phyloP scores from a whole-genome alignment of 2,797 vertebrate genomes.

The Anguilla obscura region DNA sequence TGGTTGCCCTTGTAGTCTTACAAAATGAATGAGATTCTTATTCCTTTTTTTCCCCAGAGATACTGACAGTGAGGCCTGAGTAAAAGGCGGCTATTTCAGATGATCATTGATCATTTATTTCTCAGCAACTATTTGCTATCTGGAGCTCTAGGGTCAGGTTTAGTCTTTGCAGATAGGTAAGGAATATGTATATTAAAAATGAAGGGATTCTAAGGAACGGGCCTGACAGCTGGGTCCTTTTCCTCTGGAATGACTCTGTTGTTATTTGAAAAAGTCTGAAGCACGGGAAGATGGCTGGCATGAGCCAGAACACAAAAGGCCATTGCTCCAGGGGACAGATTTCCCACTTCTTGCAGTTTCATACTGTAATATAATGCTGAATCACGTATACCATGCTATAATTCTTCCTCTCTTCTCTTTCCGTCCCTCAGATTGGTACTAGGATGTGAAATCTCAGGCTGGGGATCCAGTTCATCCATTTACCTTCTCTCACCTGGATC shows the following conservation, averaged over 20 bases:
- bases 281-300: neutral
- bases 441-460: slow-evolving; percentile 41
- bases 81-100: no score
- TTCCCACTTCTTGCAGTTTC: neutral
- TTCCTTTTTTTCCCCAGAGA: no score
- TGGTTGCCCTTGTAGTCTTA: no score
- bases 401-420: slow-evolving; percentile 32
- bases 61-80: no score
- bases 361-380: neutral
- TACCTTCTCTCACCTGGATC: slow-evolving; percentile 26
- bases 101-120: no score
- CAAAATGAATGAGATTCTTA: no score
- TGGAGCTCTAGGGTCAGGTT: no score
- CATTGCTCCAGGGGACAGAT: slow-evolving; percentile 7
- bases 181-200: no score
- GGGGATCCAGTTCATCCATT: slow-evolving; percentile 35
- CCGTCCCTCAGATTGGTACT: slow-evolving; percentile 48
- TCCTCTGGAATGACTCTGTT: neutral
- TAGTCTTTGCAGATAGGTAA: no score
- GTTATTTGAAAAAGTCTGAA: neutral
- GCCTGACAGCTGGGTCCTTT: no score
- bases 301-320: neutral
- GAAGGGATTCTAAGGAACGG: no score
- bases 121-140: no score
- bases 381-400: neutral